phyloP scores from a whole-genome alignment of 1,140 invertebrate genomes.

The Zaprionus ornatus region DNA sequence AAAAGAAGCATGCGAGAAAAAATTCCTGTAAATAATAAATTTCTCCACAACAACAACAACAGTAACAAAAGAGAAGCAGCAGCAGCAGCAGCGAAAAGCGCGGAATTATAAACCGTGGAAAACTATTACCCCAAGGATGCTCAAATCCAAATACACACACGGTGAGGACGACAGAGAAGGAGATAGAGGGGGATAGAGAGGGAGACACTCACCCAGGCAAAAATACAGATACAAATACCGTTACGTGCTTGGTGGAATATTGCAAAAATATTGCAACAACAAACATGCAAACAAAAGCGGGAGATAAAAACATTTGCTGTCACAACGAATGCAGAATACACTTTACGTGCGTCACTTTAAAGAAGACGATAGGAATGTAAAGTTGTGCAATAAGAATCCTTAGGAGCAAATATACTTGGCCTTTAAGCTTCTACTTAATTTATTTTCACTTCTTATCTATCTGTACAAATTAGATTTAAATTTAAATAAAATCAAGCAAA shows the following conservation, averaged over 20 bases:
- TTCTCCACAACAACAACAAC: constrained; percentile 45
- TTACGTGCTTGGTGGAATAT: constrained; percentile 75
- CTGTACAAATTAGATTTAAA: too few relatives aligned
- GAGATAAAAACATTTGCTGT: neutral
- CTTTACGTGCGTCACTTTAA: neutral
- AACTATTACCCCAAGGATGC: constrained; percentile 81
- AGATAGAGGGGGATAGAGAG: neutral
- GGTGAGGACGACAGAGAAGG: neutral
- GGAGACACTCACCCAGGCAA: neutral
- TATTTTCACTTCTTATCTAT: too few relatives aligned
- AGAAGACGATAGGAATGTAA: neutral
- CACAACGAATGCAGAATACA: constrained; percentile 30
- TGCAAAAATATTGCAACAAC: constrained; percentile 73
- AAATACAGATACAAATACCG: constrained; percentile 54
- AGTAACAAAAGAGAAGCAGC: constrained; percentile 18
- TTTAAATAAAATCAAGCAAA: too few relatives aligned
- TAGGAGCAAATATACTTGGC: too few relatives aligned
- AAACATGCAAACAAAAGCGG: constrained; percentile 28
- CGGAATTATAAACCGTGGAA: constrained; percentile 82
- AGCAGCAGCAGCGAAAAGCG: constrained; percentile 52
- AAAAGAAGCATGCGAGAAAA: constrained; percentile 57
- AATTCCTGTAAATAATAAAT: constrained; percentile 80
- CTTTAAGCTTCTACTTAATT: too few relatives aligned
- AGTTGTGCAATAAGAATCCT: neutral
- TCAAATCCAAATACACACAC: constrained; percentile 75